Percentiles rank a stretch among this genome's conserved stretches.
These are phyloP conservation scores for Ptilonorhynchus violaceus DNA, from an alignment of 2,113 vertebrate species.

Conservation along the genomic window DNA sequence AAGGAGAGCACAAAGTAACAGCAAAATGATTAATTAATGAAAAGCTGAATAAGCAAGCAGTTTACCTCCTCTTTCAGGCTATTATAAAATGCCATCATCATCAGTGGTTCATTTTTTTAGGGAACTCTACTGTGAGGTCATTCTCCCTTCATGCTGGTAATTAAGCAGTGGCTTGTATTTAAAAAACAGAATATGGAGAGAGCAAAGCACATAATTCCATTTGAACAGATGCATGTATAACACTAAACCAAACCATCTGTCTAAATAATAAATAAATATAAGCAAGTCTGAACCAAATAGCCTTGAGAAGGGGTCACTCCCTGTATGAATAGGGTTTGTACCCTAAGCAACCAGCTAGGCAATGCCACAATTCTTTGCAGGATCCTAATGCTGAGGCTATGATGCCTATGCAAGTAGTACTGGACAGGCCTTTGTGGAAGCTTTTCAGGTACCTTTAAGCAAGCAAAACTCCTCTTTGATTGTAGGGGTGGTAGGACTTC, in stretches of 20 bases:
- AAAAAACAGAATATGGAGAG: background rate
- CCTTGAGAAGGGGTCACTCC: background rate
- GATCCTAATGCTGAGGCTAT: background rate
- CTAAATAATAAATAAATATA: conserved; percentile 29
- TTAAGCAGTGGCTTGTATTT: background rate
- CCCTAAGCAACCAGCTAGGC: background rate
- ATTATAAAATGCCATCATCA: background rate
- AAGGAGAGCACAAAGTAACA: background rate
- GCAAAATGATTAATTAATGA: background rate
- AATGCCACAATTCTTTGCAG: background rate
- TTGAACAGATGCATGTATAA: background rate
- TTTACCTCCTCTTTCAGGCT: background rate
- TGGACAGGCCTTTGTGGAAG: background rate
- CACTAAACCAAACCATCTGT: background rate
- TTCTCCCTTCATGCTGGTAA: background rate
- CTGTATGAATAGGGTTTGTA: background rate
- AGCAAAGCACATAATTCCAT: background rate
- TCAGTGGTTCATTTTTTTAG: background rate
- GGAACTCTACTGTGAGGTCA: background rate
- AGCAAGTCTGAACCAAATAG: background rate
- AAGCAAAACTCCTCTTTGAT: background rate
- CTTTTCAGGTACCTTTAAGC: background rate
- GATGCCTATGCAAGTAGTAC: background rate
- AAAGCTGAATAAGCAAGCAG: background rate
- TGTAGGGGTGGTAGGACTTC: background rate